phyloP scores from a whole-genome alignment of 2,113 vertebrate species.

The Lepisosteus oculatus region DNA sequence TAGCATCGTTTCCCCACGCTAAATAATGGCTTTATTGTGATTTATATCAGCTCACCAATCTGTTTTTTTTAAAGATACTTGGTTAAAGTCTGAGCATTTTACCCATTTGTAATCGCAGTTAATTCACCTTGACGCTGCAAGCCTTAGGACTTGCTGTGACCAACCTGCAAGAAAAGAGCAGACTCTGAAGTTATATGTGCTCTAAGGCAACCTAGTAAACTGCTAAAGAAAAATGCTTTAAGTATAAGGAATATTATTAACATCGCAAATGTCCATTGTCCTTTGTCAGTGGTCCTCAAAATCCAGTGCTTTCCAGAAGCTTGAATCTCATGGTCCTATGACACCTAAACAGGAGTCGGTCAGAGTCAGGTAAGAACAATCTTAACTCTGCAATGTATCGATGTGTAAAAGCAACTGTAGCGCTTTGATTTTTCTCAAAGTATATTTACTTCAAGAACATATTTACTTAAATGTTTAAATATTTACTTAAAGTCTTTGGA shows the following conservation, averaged over 20 bases:
- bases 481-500: too few species aligned
- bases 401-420: too few species aligned
- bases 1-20: too few species aligned
- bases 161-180: not conserved
- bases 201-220: not conserved
- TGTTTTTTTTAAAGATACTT: too few species aligned
- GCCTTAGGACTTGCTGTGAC: not conserved
- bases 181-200: not conserved
- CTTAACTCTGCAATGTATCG: too few species aligned
- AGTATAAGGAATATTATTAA: not conserved
- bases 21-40: too few species aligned
- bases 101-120: not conserved
- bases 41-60: too few species aligned
- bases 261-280: not conserved
- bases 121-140: not conserved
- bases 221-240: not conserved
- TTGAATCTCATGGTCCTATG: slow-evolving; percentile 12
- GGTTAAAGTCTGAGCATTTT: too few species aligned
- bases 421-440: too few species aligned
- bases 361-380: slow-evolving; percentile 30
- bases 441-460: too few species aligned
- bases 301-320: slow-evolving; percentile 18
- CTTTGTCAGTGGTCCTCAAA: slow-evolving; percentile 38
- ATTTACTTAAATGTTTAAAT: too few species aligned
- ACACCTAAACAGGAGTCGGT: slow-evolving; percentile 15